These are phyloP conservation scores for Stichodactyla mertensii DNA, from an alignment of 64 coral and sea anemone genomes.

Conservation along the genomic window DNA sequence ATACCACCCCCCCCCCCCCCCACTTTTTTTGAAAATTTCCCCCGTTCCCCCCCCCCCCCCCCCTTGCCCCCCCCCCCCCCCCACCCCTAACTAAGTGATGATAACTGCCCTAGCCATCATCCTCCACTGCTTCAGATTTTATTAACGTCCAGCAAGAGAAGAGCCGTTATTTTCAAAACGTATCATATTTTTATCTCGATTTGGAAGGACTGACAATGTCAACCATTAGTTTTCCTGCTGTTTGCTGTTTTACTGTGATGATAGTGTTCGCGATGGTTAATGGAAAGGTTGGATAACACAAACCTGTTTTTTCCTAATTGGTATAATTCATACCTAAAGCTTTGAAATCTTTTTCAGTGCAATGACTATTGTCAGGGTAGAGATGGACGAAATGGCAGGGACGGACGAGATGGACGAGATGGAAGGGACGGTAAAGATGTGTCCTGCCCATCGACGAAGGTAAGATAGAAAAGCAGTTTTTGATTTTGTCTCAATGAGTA, in stretches of 20 bases:
- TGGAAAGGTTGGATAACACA: not conserved
- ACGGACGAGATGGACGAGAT: constrained; percentile 1
- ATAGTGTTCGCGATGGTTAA: not conserved
- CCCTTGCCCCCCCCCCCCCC: no score
- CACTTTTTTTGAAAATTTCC: no score
- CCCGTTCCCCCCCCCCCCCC: no score
- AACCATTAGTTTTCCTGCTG: not conserved
- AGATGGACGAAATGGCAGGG: constrained; percentile 1
- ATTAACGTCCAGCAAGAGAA: not conserved
- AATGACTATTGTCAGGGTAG: not conserved
- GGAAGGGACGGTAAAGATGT: constrained; percentile 5
- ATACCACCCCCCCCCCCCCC: no score
- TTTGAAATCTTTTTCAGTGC: not conserved
- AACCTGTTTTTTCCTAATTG: no score
- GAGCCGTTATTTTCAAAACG: not conserved
- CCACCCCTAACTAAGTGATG: no score
- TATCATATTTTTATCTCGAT: not conserved
- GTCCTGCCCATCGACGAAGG: not conserved
- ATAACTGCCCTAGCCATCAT: not conserved
- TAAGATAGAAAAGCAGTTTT: no score
- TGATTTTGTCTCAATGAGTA: no score
- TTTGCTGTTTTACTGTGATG: not conserved
- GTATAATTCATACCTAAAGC: no score
- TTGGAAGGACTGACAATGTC: not conserved
- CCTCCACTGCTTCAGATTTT: not conserved